Conservation (phyloP, 2,888 invertebrate species). For the Cheilosia impressa region DNA sequence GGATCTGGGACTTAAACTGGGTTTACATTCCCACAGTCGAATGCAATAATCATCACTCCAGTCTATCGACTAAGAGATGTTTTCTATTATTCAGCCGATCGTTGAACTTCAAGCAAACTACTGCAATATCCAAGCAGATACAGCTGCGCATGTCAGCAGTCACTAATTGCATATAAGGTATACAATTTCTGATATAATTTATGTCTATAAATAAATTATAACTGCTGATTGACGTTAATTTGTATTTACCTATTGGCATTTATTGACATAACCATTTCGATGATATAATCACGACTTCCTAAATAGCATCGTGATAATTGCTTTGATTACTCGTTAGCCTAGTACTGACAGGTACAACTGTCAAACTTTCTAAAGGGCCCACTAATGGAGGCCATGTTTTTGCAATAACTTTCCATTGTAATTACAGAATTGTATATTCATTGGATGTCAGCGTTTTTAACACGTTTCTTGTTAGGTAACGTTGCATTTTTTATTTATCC, state of each 20-base stretch:
- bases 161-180: background rate
- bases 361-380: background rate
- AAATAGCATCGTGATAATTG: conserved; percentile 8
- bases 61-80: background rate
- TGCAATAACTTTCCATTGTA: too few species aligned
- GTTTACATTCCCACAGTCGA: background rate
- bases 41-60: background rate
- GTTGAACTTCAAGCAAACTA: background rate
- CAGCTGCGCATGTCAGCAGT: too few species aligned
- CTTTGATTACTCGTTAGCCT: background rate
- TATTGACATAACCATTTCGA: conserved; percentile 1
- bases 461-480: background rate
- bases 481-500: background rate
- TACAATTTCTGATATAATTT: background rate
- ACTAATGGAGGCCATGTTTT: too few species aligned
- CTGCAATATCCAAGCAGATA: background rate
- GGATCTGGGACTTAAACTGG: too few species aligned
- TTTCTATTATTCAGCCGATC: background rate
- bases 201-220: background rate
- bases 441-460: too few species aligned
- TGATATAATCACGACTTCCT: conserved; percentile 7
- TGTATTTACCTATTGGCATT: background rate
- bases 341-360: background rate
- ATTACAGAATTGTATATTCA: too few species aligned
- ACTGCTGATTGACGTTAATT: background rate